Percentiles rank a stretch among this genome's conserved stretches.
These are phyloP conservation scores for Hypomecis atomaria DNA, from an alignment of 2,888 invertebrate genomes.

Conservation along the genomic window DNA sequence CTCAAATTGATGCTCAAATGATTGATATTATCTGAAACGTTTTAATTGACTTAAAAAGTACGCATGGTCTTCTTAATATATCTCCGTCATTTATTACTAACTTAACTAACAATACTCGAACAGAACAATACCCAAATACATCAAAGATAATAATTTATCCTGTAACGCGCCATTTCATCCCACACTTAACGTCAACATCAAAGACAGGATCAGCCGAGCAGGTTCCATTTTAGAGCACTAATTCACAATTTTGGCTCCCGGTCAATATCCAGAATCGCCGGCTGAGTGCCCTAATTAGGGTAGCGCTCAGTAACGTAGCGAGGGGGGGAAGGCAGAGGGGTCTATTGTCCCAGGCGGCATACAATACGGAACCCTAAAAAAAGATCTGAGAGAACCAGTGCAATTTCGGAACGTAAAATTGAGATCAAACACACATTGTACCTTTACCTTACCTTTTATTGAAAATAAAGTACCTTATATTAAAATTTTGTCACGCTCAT, in stretches of 20 bases:
- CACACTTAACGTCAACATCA: slow-evolving; percentile 9
- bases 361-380: too few relatives aligned
- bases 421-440: too few relatives aligned
- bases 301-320: neutral
- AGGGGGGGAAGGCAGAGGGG: too few relatives aligned
- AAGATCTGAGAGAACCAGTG: too few relatives aligned
- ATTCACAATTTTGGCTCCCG: slow-evolving; percentile 19
- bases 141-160: slow-evolving; percentile 7
- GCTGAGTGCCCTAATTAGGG: slow-evolving; percentile 37
- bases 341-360: too few relatives aligned
- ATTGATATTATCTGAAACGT: too few relatives aligned
- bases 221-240: slow-evolving; percentile 14
- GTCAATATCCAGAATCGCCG: slow-evolving; percentile 32
- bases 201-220: slow-evolving; percentile 7
- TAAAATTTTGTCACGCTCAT: too few relatives aligned
- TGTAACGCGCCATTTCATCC: slow-evolving; percentile 3
- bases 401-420: too few relatives aligned
- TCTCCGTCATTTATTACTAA: neutral
- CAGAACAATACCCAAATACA: neutral
- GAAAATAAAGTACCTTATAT: too few relatives aligned
- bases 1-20: too few relatives aligned
- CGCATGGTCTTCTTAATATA: neutral
- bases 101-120: neutral
- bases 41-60: too few relatives aligned
- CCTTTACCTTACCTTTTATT: too few relatives aligned